These are phyloP conservation scores for Eriocheir sinensis DNA, from an alignment of 1,140 invertebrate genomes.

Conservation along the genomic window DNA sequence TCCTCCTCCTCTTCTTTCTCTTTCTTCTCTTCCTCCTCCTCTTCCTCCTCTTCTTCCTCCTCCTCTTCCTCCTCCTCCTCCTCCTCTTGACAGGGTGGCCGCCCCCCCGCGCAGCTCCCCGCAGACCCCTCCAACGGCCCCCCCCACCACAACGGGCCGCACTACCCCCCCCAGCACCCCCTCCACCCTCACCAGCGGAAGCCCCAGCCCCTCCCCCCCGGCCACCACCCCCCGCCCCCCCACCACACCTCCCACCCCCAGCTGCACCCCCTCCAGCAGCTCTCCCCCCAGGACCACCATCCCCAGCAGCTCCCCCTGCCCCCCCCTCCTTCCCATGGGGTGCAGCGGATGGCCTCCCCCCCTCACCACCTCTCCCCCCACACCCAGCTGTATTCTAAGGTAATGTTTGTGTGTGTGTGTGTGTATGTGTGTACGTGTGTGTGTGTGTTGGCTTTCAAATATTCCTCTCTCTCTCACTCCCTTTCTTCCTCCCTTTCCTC, in stretches of 20 bases:
- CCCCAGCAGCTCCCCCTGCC: conserved; percentile 79
- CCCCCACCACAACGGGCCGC: conserved; percentile 40
- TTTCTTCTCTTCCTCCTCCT: too few species aligned
- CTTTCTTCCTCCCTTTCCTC: too few species aligned
- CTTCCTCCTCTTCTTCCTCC: too few species aligned
- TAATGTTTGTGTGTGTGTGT: neutral
- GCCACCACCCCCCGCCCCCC: conserved; percentile 69
- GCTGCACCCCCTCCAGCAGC: conserved; percentile 72
- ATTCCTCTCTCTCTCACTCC: too few species aligned
- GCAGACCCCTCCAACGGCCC: conserved; percentile 41
- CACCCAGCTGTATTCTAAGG: conserved; percentile 65
- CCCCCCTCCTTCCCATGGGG: conserved; percentile 76
- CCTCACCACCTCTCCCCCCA: conserved; percentile 59
- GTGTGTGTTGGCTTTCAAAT: neutral
- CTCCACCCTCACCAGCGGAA: conserved; percentile 72
- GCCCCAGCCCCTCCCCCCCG: conserved; percentile 72
- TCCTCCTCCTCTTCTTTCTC: too few species aligned
- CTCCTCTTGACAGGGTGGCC: conserved; percentile 56
- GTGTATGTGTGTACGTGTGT: neutral
- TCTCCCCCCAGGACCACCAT: conserved; percentile 55
- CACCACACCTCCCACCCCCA: conserved; percentile 70
- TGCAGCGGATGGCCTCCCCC: conserved; percentile 42
- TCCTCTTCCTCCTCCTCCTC: neutral
- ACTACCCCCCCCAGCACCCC: conserved; percentile 30
- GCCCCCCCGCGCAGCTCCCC: conserved; percentile 64